A percentile compares a stretch with the other conserved stretches of the same genome.
phyloP scores from a whole-genome alignment of 2,113 vertebrate genomes.

The Catharus bicknelli region DNA sequence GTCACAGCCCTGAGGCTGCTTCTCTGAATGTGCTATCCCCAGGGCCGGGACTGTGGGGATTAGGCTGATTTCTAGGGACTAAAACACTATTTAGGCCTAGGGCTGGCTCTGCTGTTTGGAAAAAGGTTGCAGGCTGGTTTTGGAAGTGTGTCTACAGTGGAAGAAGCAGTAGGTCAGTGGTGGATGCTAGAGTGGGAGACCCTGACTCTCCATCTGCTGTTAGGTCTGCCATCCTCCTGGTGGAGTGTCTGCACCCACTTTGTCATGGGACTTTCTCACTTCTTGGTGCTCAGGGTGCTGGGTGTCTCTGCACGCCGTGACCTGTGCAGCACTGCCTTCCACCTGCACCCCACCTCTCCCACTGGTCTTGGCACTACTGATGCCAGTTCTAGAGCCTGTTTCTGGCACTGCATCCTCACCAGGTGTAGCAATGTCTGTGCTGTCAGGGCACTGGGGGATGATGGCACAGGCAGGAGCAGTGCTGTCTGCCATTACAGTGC shows the following conservation, averaged over 20 bases:
- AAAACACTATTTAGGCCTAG: fast-evolving
- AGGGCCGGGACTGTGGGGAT: background rate
- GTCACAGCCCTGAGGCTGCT: background rate
- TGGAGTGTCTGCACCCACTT: background rate
- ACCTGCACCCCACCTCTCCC: fast-evolving
- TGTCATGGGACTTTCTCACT: fast-evolving
- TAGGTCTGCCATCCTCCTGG: background rate
- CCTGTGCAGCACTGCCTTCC: background rate
- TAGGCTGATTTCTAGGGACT: background rate
- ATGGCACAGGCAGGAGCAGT: background rate
- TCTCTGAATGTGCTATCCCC: background rate
- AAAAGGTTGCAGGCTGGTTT: background rate
- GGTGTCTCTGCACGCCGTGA: fast-evolving
- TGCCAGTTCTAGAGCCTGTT: background rate
- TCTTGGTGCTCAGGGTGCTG: background rate
- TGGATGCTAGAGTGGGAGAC: background rate
- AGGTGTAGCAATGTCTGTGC: background rate
- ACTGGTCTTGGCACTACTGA: fast-evolving
- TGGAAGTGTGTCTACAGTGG: background rate
- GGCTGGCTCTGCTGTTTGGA: background rate
- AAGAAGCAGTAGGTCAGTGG: background rate
- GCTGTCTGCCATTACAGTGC: background rate
- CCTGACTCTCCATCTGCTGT: background rate
- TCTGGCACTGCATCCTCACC: fast-evolving
- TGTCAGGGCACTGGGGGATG: background rate